Evolutionary conservation across 2,797 vertebrate species (phyloP), one percentile per base, ranked within the genome.

Genomic region (Falco biarmicus): DNA sequence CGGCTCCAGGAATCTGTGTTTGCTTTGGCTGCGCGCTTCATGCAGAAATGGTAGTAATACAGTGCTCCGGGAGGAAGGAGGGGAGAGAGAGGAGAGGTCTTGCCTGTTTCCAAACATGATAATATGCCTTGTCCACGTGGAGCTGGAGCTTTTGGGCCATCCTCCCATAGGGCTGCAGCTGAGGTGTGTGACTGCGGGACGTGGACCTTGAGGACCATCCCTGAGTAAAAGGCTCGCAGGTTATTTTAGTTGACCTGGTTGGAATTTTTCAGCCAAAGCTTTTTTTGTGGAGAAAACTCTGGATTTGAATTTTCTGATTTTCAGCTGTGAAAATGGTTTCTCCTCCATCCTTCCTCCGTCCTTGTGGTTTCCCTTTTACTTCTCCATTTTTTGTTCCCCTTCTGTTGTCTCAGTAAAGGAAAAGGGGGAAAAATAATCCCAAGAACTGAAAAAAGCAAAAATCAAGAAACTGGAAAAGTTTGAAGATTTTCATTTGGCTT

Each of bases 1-100:
- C 34, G 37, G 90, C 95, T 95, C 75, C 77, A 14, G 90, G 37
- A 91, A 65, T 47, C 93, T 78, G 19, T 84, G 96, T 97, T 97
- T 97, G 96, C 95, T 97, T 97, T 98, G 97, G 97, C 97, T 84
- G 41, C 69, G 61, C 7, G 54, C 4, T 18, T 45, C 6, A 20
- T 34, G 60, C 24, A 61, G 97, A 71, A 95, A 89, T 81, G 87
- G 95, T 73, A 48, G 91, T 82, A 57, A 66, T 63, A 56, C 70
- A 59, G 15, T 2, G 89, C 87, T 88, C 74, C 15, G 28, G 85
- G 57, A 87, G 86, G 79, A 51, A 89, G 84, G 68, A 87, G 60
- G 47, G 69, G 48, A n/a, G 48, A 61, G 78, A 79, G 91, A 64
- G 48, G 82, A 80, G 83, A 48, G 86, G 31, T 47, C 88, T 60